Evolutionary conservation across 2,113 vertebrate species (phyloP).

Genomic region (Castor canadensis): DNA sequence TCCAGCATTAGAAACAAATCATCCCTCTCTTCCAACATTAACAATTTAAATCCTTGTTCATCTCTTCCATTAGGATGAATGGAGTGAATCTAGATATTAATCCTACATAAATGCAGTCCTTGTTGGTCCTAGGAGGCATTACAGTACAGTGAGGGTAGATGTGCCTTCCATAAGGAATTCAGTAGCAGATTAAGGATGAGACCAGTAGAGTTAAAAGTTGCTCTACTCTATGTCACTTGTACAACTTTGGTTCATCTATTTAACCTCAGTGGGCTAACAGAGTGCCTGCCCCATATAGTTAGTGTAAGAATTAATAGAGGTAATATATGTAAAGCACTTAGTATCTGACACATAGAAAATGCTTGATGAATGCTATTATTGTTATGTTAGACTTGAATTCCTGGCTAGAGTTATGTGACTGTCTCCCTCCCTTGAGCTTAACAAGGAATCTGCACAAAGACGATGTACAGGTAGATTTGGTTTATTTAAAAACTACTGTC

Average conservation of each 20-base stretch:
- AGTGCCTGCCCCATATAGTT: not conserved
- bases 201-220: not conserved
- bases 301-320: conserved; percentile 28
- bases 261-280: not conserved
- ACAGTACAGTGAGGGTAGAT: fast-evolving
- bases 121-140: not conserved
- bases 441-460: not conserved
- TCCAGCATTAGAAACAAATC: not conserved
- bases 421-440: conserved; percentile 21
- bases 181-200: not conserved
- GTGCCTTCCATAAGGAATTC: not conserved
- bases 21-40: not conserved
- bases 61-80: not conserved
- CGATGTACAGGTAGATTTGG: not conserved
- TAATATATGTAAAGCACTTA: conserved; percentile 47
- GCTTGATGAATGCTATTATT: conserved; percentile 48
- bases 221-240: not conserved
- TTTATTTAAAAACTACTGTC: conserved; percentile 46
- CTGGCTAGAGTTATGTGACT: not conserved
- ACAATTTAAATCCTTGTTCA: not conserved
- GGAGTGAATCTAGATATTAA: not conserved
- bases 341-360: conserved; percentile 17
- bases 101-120: not conserved
- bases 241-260: not conserved
- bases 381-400: conserved; percentile 7